Evolutionary conservation across 2,113 vertebrate genomes (phyloP), one percentile per base, ranked within the genome.

Genomic region (Ammodytes dubius): DNA sequence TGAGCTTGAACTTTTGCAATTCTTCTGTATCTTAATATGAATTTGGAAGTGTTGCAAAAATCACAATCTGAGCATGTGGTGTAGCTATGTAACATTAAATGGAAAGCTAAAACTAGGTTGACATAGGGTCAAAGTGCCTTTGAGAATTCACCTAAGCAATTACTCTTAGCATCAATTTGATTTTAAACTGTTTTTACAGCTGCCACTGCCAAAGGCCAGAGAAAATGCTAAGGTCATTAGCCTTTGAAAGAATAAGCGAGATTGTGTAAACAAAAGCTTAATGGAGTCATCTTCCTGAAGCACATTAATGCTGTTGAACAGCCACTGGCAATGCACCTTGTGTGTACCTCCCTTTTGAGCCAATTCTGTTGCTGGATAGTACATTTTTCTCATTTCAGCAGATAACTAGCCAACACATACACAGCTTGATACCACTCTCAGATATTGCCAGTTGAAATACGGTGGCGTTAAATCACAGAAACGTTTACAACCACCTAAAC

Each of bases 131-230:
- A 79, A 79, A 89, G 80, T 78, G 86, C 87, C 90, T 85, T 87
- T 67, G 81, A 87, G 79, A 91, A 84, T 82, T 91, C 84, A 91
- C 84, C 86, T 84, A 85, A 91, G 85, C 89, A 90, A 91, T 92
- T 92, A 87, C 88, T 89, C 85, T 77, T 84, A 84, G 74, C 84
- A 79, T 90, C 81, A 87, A 73, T 88, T 91, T 91, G 71, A 87
- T 88, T 84, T 80, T 86, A 87, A 88, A 89, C 90, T 88, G 81
- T 87, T 92, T 27, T 92, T 87, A 82, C 80, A 73, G 85, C 88
- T 84, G 74, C 71, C 70, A 64, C 27, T 74, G 82, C 76, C 86
- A 93, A 82, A 90, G 85, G 85, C 66, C 80, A 67, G 82, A 70
- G 75, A 86, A 92, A 92, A 91, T 45, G 82, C 76, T 79, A 84